These are phyloP conservation scores for Ornithoptera alexandrae DNA, from an alignment of 2,888 invertebrate genomes.

Conservation along the genomic window DNA sequence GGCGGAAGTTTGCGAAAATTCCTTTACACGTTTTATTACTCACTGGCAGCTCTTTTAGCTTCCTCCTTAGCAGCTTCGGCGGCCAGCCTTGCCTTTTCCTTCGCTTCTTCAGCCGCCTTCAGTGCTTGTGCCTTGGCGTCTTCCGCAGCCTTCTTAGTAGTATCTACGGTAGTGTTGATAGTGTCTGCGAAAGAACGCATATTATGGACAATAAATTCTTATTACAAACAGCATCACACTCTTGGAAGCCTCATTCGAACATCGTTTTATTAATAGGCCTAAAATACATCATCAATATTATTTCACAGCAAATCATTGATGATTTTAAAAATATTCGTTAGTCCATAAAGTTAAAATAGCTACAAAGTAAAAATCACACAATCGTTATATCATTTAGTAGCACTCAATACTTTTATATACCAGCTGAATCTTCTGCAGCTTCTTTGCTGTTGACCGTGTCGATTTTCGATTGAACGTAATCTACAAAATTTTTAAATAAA, in stretches of 20 bases:
- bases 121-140: slow-evolving; percentile 57
- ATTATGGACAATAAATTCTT: slow-evolving; percentile 20
- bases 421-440: slow-evolving; percentile 7
- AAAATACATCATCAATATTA: neutral
- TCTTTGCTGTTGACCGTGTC: slow-evolving; percentile 11
- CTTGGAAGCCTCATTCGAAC: slow-evolving; percentile 2
- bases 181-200: slow-evolving; percentile 48
- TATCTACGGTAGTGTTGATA: slow-evolving; percentile 66
- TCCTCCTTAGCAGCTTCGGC: slow-evolving; percentile 66
- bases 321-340: neutral
- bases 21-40: slow-evolving; percentile 36
- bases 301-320: neutral
- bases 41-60: slow-evolving; percentile 65
- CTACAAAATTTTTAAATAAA: slow-evolving; percentile 14
- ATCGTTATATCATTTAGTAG: slow-evolving; percentile 11
- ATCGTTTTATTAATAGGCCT: neutral
- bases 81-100: slow-evolving; percentile 63
- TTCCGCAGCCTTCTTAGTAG: slow-evolving; percentile 69
- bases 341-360: neutral
- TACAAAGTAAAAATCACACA: slow-evolving; percentile 14
- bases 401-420: slow-evolving; percentile 11
- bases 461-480: slow-evolving; percentile 14
- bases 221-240: slow-evolving; percentile 13
- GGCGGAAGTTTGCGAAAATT: too few relatives aligned
- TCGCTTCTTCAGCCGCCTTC: slow-evolving; percentile 66